Evolutionary conservation across 1,140 invertebrate genomes (phyloP), one percentile per base, ranked within the genome.

Genomic region (Calosoma granatense): DNA sequence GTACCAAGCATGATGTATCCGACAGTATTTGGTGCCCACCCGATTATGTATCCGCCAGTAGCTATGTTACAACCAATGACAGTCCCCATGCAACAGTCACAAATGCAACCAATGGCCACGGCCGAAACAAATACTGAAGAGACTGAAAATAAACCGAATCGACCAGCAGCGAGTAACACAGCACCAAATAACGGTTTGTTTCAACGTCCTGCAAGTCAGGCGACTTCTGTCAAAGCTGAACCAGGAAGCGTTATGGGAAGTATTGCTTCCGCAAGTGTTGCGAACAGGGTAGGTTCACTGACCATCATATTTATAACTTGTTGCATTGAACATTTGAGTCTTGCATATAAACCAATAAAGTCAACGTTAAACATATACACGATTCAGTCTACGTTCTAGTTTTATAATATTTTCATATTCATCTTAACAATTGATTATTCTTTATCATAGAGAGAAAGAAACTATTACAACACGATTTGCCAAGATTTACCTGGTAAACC

Each of bases 221-320:
- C 78, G 1, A 82, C 81, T 0, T 82, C 80, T 15, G 72, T 82
- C 0, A 83, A 83, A 64, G 81, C 76, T 0, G 82, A 84, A 61
- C 78, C 79, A 2, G 79, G 81, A 1, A 82, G 79, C 59, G 74
- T 63, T 2, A 71, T 77, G 63, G 74, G 72, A 21, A 76, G 73
- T 20, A 70, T 73, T 26, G 71, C 72, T 20, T 76, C 74, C 6
- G 72, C 70, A 20, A 70, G 66, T 57, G 59, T 68, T 39, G 66
- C 63, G 22, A 78, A 75, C 63, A 68, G 67, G 63, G 67, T 72
- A 60, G 53, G 22, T 60, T 60, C 54, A 57, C 53, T 15, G 6
- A 41, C 1, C n/a, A n/a, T n/a, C n/a, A n/a, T n/a, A n/a, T n/a
- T n/a, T n/a, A n/a, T n/a, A n/a, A n/a, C n/a, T n/a, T n/a, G n/a